Evolutionary conservation across 2,888 invertebrate genomes (phyloP), one percentile per base, ranked within the genome.

Genomic region (Epistrophe grossulariae): DNA sequence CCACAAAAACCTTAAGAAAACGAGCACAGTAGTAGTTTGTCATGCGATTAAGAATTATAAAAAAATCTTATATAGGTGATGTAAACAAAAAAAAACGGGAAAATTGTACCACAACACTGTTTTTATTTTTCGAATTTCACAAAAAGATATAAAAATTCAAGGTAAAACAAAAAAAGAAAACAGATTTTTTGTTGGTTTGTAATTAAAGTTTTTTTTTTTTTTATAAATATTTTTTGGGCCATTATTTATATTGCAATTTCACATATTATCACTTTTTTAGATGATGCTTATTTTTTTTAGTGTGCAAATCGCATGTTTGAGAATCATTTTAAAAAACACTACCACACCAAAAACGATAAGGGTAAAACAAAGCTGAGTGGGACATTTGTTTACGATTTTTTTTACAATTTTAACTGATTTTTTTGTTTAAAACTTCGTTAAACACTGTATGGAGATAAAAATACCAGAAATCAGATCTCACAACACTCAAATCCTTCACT

Each of bases 211-310:
- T 52, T 24, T 6, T 48, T 17, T 19, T 0, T 24, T 17, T 45
- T 45, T 7, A 2, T 45, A 10, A 15, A 13, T 52, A 13, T 31
- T 48, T 55, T 50, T 50, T 6, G 59, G 35, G 17, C 4, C 9
- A 4, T n/a, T 31, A 13, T 62, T 62, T 15, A 2, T 40, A 59
- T 57, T n/a, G 17, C 35, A 40, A 48, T 72, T 57, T 48, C 70
- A 64, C 64, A 62, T 71, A 72, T 66, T 48, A 72, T 57, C 72
- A n/a, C 8, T 79, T 64, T 24, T 66, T 73, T 77, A 24, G 57
- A 52, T 68, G 57, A 52, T 68, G 7, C 35, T 71, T 48, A 2
- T 48, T n/a, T n/a, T 17, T 17, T 48, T n/a, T 45, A 6, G 15
- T 15, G 8, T 1, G 10, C 35, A 10, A 45, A n/a, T 45, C 1